Evolutionary conservation across 2,888 invertebrate genomes (phyloP).

Genomic region (Pheosia gnoma): DNA sequence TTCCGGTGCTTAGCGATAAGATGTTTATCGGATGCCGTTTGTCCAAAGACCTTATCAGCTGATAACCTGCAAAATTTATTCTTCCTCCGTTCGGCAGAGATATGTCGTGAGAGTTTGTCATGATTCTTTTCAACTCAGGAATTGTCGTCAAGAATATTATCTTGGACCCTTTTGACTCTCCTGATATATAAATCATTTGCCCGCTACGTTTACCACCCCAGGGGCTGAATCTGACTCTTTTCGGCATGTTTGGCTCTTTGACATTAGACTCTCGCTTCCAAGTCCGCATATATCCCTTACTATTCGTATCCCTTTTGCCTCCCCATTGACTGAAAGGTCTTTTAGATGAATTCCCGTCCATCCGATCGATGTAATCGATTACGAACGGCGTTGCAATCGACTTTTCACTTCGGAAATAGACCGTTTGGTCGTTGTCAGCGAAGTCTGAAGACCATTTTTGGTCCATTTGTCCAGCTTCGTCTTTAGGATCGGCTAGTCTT

Average conservation of each 20-base stretch:
- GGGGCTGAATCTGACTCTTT: slow-evolving; percentile 75
- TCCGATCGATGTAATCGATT: slow-evolving; percentile 26
- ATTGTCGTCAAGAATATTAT: slow-evolving; percentile 67
- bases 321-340: slow-evolving; percentile 78
- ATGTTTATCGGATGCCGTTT: slow-evolving; percentile 70
- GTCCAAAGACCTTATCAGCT: slow-evolving; percentile 60
- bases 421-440: slow-evolving; percentile 55
- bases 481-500: slow-evolving; percentile 45
- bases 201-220: slow-evolving; percentile 79
- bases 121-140: slow-evolving; percentile 66
- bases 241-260: slow-evolving; percentile 77
- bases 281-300: slow-evolving; percentile 65
- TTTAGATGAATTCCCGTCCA: slow-evolving; percentile 55
- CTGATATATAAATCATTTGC: slow-evolving; percentile 69
- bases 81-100: slow-evolving; percentile 49
- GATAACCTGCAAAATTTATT: slow-evolving; percentile 59
- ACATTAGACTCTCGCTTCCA: slow-evolving; percentile 66
- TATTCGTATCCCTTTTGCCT: slow-evolving; percentile 59
- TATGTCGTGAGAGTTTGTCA: slow-evolving; percentile 52
- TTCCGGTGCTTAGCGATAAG: slow-evolving; percentile 58
- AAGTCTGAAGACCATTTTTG: slow-evolving; percentile 57
- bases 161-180: slow-evolving; percentile 56
- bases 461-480: slow-evolving; percentile 26
- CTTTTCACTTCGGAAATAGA: slow-evolving; percentile 51
- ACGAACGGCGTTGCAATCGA: slow-evolving; percentile 38